Conservation (phyloP, 2,113 vertebrate species). For the Scomber scombrus region DNA sequence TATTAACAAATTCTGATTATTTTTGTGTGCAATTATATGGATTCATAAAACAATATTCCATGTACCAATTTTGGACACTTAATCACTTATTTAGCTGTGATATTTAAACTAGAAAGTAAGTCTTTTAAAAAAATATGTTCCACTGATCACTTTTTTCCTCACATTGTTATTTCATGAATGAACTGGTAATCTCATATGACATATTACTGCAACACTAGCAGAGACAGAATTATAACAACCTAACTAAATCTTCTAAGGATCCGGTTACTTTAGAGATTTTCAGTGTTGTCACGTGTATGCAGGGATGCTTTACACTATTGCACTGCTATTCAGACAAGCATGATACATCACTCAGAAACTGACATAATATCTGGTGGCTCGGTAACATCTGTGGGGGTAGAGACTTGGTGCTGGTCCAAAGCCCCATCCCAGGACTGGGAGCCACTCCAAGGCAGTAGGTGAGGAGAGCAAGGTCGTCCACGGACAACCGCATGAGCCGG, state of each 20-base stretch:
- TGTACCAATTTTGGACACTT: too few species aligned
- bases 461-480: conserved; percentile 89
- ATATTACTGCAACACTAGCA: neutral
- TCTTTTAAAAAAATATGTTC: too few species aligned
- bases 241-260: neutral
- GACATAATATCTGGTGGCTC: conserved; percentile 86
- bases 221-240: neutral
- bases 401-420: conserved; percentile 88
- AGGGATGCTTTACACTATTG: conserved; percentile 35
- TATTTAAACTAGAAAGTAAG: too few species aligned
- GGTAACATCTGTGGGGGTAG: conserved; percentile 87
- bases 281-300: conserved; percentile 23
- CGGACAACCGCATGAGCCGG: conserved; percentile 83
- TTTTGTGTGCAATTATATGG: too few species aligned
- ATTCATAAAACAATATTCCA: neutral
- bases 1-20: neutral
- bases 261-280: conserved; percentile 11
- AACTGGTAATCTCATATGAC: neutral
- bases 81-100: too few species aligned
- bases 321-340: conserved; percentile 50
- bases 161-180: neutral
- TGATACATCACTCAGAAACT: conserved; percentile 82
- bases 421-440: conserved; percentile 87
- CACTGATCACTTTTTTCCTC: neutral
- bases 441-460: conserved; percentile 87